Evolutionary conservation across 1,140 invertebrate species (phyloP).

Genomic region (Drosophila ambigua): DNA sequence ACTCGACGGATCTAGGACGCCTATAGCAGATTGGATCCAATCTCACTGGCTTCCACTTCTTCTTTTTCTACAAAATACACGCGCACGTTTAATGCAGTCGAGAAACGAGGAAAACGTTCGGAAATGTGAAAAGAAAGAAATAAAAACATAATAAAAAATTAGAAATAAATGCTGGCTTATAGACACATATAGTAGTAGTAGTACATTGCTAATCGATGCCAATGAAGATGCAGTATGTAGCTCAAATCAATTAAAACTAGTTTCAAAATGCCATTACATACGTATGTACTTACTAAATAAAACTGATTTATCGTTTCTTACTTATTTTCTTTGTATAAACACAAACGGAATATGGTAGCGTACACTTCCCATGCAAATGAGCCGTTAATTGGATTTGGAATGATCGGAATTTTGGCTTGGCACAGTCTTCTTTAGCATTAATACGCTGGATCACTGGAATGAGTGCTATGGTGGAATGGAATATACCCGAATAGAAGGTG

Average conservation of each 20-base stretch:
- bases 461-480: slow-evolving; percentile 7
- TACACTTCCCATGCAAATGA: slow-evolving; percentile 34
- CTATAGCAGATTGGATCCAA: slow-evolving; percentile 83
- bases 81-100: slow-evolving; percentile 54
- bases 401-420: slow-evolving; percentile 32
- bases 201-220: slow-evolving; percentile 12
- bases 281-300: slow-evolving; percentile 32
- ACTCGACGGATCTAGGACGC: slow-evolving; percentile 79
- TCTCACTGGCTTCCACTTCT: slow-evolving; percentile 83
- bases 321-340: background rate
- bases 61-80: slow-evolving; percentile 75
- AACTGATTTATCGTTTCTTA: slow-evolving; percentile 2
- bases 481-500: background rate
- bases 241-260: slow-evolving; percentile 17
- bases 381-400: background rate
- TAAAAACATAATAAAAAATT: slow-evolving; percentile 71
- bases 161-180: slow-evolving; percentile 61
- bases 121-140: slow-evolving; percentile 67
- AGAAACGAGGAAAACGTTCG: slow-evolving; percentile 50
- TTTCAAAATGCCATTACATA: slow-evolving; percentile 2
- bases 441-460: slow-evolving; percentile 2
- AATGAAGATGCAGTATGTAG: slow-evolving; percentile 19
- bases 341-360: slow-evolving; percentile 12
- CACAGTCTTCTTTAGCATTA: slow-evolving; percentile 45
- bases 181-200: slow-evolving; percentile 44